Base-by-base conservation (phyloP, 2,888 invertebrate genomes). In the Rotaria macrura region DNA sequence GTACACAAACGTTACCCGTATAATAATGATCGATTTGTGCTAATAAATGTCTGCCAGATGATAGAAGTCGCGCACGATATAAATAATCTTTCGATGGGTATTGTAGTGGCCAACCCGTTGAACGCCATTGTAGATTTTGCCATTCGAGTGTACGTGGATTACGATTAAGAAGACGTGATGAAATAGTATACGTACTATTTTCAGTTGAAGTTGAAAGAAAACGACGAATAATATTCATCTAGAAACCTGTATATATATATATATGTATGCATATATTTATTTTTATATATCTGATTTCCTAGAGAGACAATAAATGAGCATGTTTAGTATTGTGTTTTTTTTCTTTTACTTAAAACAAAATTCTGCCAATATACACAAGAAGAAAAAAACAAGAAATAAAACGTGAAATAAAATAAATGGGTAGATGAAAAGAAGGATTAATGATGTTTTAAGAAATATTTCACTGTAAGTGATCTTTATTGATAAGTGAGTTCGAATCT, bases 21-120 rank as follows among this genome's bases (percentile, higher is more conserved):
- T 20, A n/a, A 40, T 40, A 43, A 79, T 79, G 79, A 43, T 79
- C n/a, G 25, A 79, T 79, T 79, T 43, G 40, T 79, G 79, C 40
- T 20, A 43, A 43, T 79, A 79, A 79, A 79, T 79, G 79, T 79
- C 79, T 40, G 17, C 79, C 43, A 12, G 79, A 43, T 83, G 49
- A 52, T 20, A 43, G 20, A 20, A 83, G 23, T 52, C 12, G n/a
- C 79, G 72, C 84, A 74, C 84, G 84, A 84, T 86, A 43, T 84
- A 84, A 79, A 84, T 84, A 86, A 47, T 86, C 86, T 83, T 79
- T 86, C 34, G 86, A 74, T 34, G 86, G 86, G 84, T 86, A 86
- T 43, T 86, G 84, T 47, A 86, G 43, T 54, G 84, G 25, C 86
- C 86, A 86, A 47, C 86, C 86, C 40, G 84, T 84, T 74, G 84